These are phyloP conservation scores for Tholera decimalis DNA, from an alignment of 2,888 invertebrate genomes.

Conservation along the genomic window DNA sequence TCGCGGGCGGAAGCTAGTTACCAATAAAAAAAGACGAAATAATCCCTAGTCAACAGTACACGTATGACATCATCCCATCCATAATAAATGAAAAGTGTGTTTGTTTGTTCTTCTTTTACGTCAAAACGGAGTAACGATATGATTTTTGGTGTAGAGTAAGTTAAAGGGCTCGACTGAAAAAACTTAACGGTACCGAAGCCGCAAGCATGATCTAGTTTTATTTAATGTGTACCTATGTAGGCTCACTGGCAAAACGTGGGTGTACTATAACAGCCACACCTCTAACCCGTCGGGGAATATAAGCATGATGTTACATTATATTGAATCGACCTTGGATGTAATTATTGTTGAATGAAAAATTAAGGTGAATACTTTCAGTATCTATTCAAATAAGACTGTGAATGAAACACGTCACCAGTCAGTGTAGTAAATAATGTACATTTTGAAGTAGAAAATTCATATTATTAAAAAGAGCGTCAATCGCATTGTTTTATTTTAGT, in stretches of 20 bases:
- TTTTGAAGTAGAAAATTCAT: conserved; percentile 6
- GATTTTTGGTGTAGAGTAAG: too few relatives aligned
- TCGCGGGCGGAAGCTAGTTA: too few relatives aligned
- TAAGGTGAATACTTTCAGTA: conserved; percentile 19
- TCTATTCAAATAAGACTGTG: background rate
- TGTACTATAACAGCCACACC: background rate
- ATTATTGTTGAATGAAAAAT: conserved; percentile 27
- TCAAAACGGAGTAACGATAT: too few relatives aligned
- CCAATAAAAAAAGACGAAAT: background rate
- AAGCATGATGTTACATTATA: conserved; percentile 1
- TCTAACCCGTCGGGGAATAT: background rate
- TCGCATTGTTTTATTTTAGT: background rate
- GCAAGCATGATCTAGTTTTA: too few relatives aligned
- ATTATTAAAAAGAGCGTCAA: conserved; percentile 12
- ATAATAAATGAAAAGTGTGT: too few relatives aligned
- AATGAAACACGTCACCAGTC: conserved; percentile 17
- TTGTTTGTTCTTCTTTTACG: too few relatives aligned
- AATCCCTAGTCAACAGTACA: background rate
- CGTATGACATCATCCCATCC: background rate
- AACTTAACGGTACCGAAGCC: too few relatives aligned
- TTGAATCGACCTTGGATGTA: conserved; percentile 8
- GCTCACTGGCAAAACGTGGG: background rate
- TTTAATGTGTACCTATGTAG: too few relatives aligned
- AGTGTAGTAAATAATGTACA: background rate
- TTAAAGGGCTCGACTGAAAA: too few relatives aligned